A percentile compares a stretch with the other conserved stretches of the same genome.
phyloP scores from a whole-genome alignment of 2,113 vertebrate species.

The Oreochromis aureus region DNA sequence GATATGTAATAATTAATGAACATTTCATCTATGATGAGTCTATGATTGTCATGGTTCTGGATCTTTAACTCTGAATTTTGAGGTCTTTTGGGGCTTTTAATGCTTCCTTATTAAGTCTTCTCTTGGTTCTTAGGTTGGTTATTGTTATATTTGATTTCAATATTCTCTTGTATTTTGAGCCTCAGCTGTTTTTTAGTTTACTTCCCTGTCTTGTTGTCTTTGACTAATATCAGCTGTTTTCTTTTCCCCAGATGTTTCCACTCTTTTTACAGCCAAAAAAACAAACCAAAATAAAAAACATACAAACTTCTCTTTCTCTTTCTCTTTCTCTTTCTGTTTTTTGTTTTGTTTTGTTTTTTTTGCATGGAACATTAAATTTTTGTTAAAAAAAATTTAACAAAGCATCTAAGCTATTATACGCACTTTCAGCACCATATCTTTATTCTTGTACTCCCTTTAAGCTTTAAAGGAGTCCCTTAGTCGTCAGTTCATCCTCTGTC shows the following conservation, averaged over 20 bases:
- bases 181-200: not conserved
- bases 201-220: not conserved
- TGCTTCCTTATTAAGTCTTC: not conserved
- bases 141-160: not conserved
- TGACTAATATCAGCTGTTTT: not conserved
- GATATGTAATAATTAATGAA: not conserved
- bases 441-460: not conserved
- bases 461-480: not conserved
- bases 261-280: not conserved
- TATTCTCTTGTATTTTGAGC: not conserved
- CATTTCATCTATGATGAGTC: not conserved
- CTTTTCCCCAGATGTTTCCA: not conserved
- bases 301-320: not conserved
- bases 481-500: not conserved
- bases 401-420: not conserved
- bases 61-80: not conserved
- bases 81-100: not conserved
- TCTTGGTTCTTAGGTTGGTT: not conserved
- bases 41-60: not conserved
- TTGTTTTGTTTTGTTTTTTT: not conserved
- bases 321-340: not conserved
- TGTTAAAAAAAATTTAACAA: not conserved
- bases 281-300: accelerated
- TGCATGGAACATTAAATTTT: not conserved
- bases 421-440: not conserved